phyloP scores from a whole-genome alignment of 2,113 vertebrate species.

The Tachycineta bicolor region DNA sequence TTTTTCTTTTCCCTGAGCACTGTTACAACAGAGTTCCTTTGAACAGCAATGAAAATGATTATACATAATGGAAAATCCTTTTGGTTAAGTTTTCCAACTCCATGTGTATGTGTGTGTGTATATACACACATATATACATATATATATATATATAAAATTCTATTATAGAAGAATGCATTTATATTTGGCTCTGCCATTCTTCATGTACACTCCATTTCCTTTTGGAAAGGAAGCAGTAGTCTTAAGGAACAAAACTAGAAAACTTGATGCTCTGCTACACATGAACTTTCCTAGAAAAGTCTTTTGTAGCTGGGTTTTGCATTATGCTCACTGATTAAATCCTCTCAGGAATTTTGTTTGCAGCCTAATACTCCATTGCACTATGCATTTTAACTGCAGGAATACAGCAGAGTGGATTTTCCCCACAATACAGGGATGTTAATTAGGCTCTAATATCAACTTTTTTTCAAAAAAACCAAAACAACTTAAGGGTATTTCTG shows the following conservation, averaged over 20 bases:
- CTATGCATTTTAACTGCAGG: background rate
- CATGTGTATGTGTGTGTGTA: fast-evolving
- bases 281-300: background rate
- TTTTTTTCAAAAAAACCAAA: background rate
- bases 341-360: background rate
- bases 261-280: background rate
- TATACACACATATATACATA: background rate
- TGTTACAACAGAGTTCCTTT: background rate
- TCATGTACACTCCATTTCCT: background rate
- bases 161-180: background rate
- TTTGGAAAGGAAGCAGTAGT: background rate
- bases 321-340: background rate
- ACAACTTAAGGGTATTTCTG: background rate
- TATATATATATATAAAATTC: background rate
- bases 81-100: background rate
- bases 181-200: background rate
- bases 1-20: background rate
- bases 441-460: background rate
- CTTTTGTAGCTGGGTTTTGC: background rate
- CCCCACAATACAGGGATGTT: background rate
- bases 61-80: background rate
- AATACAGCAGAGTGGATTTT: background rate
- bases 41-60: background rate
- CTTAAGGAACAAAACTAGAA: background rate
- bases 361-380: background rate